phyloP scores from a whole-genome alignment of 2,113 vertebrate genomes.

The Protobothrops mucrosquamatus region DNA sequence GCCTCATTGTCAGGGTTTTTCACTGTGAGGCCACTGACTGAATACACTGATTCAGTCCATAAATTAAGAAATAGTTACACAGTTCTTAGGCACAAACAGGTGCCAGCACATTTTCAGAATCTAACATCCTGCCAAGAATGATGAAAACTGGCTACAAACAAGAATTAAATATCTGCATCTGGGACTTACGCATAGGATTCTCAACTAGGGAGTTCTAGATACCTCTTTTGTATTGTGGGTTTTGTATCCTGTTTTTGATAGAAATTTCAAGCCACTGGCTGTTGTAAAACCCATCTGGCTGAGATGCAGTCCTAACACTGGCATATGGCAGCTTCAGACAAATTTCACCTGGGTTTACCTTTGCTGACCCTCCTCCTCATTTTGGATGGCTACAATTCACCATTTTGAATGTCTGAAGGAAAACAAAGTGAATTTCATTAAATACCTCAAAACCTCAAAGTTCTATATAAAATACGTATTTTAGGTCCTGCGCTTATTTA shows the following conservation, averaged over 20 bases:
- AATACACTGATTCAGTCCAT: constrained; percentile 52
- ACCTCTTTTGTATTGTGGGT: not conserved
- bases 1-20: constrained; percentile 61
- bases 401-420: not conserved
- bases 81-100: constrained; percentile 28
- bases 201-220: not conserved
- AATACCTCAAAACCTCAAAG: not conserved
- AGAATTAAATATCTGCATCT: not conserved
- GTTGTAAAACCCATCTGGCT: not conserved
- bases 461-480: not conserved
- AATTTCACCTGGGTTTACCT: not conserved
- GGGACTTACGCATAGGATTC: not conserved
- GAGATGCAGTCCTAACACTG: not conserved
- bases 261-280: not conserved
- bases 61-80: constrained; percentile 65
- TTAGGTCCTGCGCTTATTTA: not conserved
- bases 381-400: not conserved
- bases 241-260: not conserved
- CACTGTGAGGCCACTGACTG: constrained; percentile 55
- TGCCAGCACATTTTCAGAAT: not conserved
- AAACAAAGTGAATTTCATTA: not conserved
- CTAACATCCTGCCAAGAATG: not conserved
- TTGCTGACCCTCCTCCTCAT: not conserved
- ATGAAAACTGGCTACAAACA: not conserved
- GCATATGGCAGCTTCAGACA: not conserved